Base-by-base conservation (phyloP, 2,797 vertebrate genomes). In the Cetoscarus ocellatus region DNA sequence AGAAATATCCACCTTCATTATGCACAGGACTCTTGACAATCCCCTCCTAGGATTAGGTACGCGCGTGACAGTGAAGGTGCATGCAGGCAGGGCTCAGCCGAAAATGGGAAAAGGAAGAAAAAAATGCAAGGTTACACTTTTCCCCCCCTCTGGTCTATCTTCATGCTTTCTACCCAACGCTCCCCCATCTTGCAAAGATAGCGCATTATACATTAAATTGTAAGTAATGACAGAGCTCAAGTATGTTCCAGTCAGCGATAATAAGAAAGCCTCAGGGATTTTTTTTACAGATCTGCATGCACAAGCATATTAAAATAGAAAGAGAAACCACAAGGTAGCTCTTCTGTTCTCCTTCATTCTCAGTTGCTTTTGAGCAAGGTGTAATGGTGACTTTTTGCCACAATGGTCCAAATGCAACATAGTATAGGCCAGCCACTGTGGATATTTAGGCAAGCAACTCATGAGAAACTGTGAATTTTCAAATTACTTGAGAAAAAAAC, bases 1-100 rank as follows among this genome's bases (percentile, higher is more conserved):
- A 73, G 77, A 69, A 77, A 85, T 83, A 87, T 84, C 86, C 79
- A 72, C 68, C 85, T 80, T 90, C 77, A 92, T 89, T 91, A 89
- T 85, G 79, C 86, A 71, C 57, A 73, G 81, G 86, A 79, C 76
- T 90, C 75, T 77, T 84, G 70, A 88, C 86, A 86, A 91, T 90
- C 89, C 83, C 81, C 70, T 76, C 66, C 55, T 48, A 74, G 86
- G 88, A 92, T 93, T 92, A 91, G 79, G 69, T 61, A 50, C 14
- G 47, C 73, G 72, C 83, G 77, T 82, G 88, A 89, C 77, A 75
- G 86, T 40, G 68, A 75, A 50, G 58, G 70, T 57, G 62, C 19
- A 44, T 43, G 76, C 55, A 79, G 68, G 69, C 64, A 68, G 39
- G 36, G 67, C 73, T 86, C 76, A 78, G 77, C 42, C 3, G 49